These are phyloP conservation scores for Adrianichthys oophorus DNA, from an alignment of 2,797 vertebrate species.

Conservation along the genomic window DNA sequence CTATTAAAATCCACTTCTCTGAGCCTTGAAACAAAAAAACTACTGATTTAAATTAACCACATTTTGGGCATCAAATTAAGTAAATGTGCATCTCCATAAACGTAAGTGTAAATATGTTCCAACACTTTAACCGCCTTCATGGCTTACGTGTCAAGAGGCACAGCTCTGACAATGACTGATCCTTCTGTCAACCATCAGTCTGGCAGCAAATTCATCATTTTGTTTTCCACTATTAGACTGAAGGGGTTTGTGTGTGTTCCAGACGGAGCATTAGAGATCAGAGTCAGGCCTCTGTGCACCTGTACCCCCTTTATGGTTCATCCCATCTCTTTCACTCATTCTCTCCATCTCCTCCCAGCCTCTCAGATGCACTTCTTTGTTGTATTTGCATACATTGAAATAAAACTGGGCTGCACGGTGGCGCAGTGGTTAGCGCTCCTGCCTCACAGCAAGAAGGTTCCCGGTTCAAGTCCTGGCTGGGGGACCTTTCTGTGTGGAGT, in stretches of 20 bases:
- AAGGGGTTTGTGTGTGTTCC: constrained; percentile 46
- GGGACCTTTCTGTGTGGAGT: no score
- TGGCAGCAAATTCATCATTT: constrained; percentile 43
- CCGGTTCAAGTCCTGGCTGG: no score
- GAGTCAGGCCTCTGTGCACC: constrained; percentile 53
- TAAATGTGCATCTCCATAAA: no score
- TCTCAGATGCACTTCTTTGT: constrained; percentile 26
- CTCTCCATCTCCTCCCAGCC: not conserved
- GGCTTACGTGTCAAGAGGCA: not conserved
- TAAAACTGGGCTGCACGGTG: no score
- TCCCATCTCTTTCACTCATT: constrained; percentile 30
- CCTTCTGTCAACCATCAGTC: constrained; percentile 5
- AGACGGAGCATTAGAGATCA: constrained; percentile 51
- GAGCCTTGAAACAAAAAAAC: not conserved
- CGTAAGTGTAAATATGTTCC: not conserved
- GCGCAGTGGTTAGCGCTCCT: no score
- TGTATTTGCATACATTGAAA: constrained; percentile 31
- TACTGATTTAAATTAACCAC: no score
- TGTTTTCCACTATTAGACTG: constrained; percentile 30
- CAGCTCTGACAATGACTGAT: constrained; percentile 34
- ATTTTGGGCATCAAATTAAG: no score
- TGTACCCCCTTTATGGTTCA: constrained; percentile 61
- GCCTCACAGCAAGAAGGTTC: no score
- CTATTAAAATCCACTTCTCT: no score
- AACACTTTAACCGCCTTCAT: no score